Percentiles rank a stretch among this genome's conserved stretches.
Conservation (phyloP, 1,140 invertebrate genomes). For the Lineus longissimus region DNA sequence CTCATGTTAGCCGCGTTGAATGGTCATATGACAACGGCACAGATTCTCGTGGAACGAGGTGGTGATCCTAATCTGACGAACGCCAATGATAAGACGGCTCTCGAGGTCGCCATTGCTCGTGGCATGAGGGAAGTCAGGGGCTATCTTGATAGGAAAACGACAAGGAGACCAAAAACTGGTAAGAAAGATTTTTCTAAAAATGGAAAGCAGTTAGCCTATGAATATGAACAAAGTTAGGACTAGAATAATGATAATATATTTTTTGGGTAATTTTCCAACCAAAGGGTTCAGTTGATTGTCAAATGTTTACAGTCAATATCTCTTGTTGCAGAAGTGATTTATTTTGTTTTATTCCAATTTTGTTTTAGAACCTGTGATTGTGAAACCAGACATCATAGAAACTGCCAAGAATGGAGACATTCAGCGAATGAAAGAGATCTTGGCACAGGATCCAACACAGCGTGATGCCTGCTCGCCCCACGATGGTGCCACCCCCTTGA, state of each 20-base stretch:
- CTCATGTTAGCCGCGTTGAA: conserved; percentile 52
- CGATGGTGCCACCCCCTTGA: conserved; percentile 53
- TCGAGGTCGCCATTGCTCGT: conserved; percentile 44
- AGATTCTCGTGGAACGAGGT: conserved; percentile 50
- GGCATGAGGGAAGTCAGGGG: conserved; percentile 44
- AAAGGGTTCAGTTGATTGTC: no score
- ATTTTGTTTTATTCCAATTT: conserved; percentile 6
- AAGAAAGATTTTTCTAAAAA: no score
- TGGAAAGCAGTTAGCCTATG: no score
- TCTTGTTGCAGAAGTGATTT: neutral
- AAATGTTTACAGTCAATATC: no score
- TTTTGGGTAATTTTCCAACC: no score
- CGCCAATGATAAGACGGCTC: conserved; percentile 46
- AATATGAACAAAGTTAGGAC: neutral
- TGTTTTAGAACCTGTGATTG: conserved; percentile 42
- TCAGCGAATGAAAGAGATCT: conserved; percentile 39
- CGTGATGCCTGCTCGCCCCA: conserved; percentile 45
- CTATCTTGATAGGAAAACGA: conserved; percentile 49
- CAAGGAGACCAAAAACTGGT: conserved; percentile 45
- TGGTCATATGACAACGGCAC: conserved; percentile 52
- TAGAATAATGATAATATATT: no score
- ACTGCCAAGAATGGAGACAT: conserved; percentile 49
- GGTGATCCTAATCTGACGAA: conserved; percentile 47
- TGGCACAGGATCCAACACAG: conserved; percentile 43
- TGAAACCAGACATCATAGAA: conserved; percentile 50